These are phyloP conservation scores for Excalfactoria chinensis DNA, from an alignment of 2,113 vertebrate genomes.

Conservation along the genomic window DNA sequence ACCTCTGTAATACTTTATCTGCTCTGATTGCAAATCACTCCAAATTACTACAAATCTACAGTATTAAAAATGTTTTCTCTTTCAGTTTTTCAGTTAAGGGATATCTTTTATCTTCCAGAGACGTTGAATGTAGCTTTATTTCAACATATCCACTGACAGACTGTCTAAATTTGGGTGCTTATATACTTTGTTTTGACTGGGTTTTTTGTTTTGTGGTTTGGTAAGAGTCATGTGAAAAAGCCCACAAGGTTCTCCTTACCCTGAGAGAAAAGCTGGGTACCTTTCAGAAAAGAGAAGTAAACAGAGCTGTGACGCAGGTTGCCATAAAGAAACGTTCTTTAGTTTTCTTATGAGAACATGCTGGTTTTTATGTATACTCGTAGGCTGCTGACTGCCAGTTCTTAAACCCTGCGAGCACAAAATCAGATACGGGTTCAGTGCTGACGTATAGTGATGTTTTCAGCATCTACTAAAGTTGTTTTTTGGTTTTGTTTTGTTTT, in stretches of 20 bases:
- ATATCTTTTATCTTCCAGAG: not conserved
- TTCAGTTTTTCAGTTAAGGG: not conserved
- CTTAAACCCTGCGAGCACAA: not conserved
- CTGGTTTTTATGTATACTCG: not conserved
- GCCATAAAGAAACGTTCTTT: not conserved
- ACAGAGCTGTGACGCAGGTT: slow-evolving; percentile 58
- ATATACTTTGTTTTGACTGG: slow-evolving; percentile 58
- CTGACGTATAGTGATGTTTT: not conserved
- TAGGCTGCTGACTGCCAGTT: not conserved
- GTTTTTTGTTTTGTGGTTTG: slow-evolving; percentile 68
- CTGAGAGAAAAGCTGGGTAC: slow-evolving; percentile 37
- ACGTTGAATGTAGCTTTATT: slow-evolving; percentile 10
- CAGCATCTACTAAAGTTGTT: not conserved
- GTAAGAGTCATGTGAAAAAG: slow-evolving; percentile 63
- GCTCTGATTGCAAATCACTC: not conserved
- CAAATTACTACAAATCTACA: not conserved
- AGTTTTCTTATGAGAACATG: not conserved
- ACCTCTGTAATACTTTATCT: not conserved
- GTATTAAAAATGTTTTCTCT: not conserved
- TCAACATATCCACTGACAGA: not conserved
- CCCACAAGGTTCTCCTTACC: slow-evolving; percentile 9
- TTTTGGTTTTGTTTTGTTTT: not conserved
- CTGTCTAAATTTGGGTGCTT: slow-evolving; percentile 23
- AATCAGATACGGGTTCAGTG: slow-evolving; percentile 48
- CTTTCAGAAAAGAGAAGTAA: slow-evolving; percentile 66